Conservation (phyloP, 2,888 invertebrate genomes). For the Spilarctia lutea region DNA sequence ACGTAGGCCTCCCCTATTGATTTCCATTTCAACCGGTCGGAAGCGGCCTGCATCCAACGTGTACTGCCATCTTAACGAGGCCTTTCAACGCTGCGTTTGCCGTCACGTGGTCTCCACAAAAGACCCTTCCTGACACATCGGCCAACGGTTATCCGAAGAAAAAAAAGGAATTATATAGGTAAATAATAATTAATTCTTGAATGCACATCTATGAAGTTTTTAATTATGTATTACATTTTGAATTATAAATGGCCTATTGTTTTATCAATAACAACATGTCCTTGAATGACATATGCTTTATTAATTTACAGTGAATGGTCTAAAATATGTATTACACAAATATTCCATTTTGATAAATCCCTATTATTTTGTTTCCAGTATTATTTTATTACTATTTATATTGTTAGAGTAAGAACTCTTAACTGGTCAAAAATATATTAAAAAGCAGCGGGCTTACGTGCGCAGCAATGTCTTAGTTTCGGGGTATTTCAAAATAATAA, state of each 20-base stretch:
- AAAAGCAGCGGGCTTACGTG: neutral
- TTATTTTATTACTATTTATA: neutral
- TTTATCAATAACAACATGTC: neutral
- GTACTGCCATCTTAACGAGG: too few relatives aligned
- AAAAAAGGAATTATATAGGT: too few relatives aligned
- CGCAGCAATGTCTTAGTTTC: too few relatives aligned
- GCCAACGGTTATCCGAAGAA: too few relatives aligned
- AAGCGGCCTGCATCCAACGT: too few relatives aligned
- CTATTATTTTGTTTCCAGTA: neutral
- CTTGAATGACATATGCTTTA: neutral
- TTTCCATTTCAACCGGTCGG: too few relatives aligned
- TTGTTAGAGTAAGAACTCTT: neutral
- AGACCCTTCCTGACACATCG: too few relatives aligned
- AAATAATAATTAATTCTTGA: neutral
- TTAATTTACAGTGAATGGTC: neutral
- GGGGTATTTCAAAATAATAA: too few relatives aligned
- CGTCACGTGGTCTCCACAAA: too few relatives aligned
- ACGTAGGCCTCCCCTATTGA: too few relatives aligned
- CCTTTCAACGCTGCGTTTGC: too few relatives aligned
- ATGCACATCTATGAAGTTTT: neutral
- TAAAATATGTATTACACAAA: neutral
- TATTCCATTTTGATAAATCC: neutral
- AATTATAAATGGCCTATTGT: neutral
- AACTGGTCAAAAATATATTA: neutral
- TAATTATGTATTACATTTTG: neutral